A percentile compares a stretch with the other conserved stretches of the same genome.
Evolutionary conservation across 2,888 invertebrate species (phyloP).

Genomic region (Creontiades dilutus): DNA sequence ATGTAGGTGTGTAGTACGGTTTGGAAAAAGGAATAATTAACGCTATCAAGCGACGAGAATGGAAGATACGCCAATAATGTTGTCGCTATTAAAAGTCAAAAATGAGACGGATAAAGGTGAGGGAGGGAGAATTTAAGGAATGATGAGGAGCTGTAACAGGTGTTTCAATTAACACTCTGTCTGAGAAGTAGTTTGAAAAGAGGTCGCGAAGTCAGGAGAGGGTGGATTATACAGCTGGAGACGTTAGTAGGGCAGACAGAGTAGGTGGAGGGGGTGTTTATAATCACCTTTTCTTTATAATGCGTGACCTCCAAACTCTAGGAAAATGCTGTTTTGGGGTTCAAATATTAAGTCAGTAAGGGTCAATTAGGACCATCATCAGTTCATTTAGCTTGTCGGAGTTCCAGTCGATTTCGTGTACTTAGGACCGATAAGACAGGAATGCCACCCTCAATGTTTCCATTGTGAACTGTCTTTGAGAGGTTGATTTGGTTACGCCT

Average conservation of each 20-base stretch:
- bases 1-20: too few species aligned
- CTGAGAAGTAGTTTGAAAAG: conserved; percentile 18
- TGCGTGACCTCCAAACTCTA: neutral
- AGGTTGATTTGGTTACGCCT: too few species aligned
- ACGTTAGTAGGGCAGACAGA: neutral
- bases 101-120: conserved; percentile 2
- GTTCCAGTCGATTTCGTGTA: too few species aligned
- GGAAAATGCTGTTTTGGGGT: neutral
- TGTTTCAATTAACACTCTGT: conserved; percentile 25
- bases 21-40: neutral
- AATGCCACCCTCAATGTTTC: too few species aligned
- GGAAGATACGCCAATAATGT: neutral
- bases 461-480: too few species aligned
- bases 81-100: neutral
- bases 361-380: too few species aligned
- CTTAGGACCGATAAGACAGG: too few species aligned
- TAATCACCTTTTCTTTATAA: conserved; percentile 20
- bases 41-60: neutral
- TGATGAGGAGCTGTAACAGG: neutral
- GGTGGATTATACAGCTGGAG: neutral
- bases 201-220: conserved; percentile 7
- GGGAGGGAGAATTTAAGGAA: conserved; percentile 6
- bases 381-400: too few species aligned
- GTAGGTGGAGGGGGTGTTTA: neutral
- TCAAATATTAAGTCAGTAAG: too few species aligned